These are phyloP conservation scores for Baronia brevicornis DNA, from an alignment of 2,888 invertebrate species.

Conservation along the genomic window DNA sequence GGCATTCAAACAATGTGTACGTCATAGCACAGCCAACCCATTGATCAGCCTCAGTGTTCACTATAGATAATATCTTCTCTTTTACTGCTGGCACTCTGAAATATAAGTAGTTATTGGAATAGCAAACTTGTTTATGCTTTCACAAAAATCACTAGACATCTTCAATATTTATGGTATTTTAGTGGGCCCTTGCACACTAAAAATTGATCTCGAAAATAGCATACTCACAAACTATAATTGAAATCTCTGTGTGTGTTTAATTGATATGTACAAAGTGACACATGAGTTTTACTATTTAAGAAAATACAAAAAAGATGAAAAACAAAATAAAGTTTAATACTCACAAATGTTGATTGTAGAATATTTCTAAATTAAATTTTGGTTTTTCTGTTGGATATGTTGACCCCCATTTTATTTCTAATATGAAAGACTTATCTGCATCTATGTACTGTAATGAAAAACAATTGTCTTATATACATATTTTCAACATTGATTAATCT, in stretches of 20 bases:
- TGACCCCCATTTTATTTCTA: constrained; percentile 91
- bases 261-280: too few species aligned
- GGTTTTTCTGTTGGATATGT: constrained; percentile 91
- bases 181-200: too few species aligned
- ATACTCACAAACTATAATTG: too few species aligned
- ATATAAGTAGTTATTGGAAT: constrained; percentile 5
- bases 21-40: constrained; percentile 95
- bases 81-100: constrained; percentile 81
- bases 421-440: constrained; percentile 88
- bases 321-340: constrained; percentile 41
- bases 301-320: neutral
- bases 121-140: constrained; percentile 2
- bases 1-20: constrained; percentile 92
- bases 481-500: too few species aligned
- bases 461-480: too few species aligned
- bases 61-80: constrained; percentile 77
- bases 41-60: constrained; percentile 84
- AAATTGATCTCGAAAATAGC: neutral
- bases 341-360: constrained; percentile 95
- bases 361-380: constrained; percentile 88
- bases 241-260: too few species aligned
- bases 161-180: too few species aligned
- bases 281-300: too few species aligned
- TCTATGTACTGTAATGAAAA: constrained; percentile 80
- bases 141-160: neutral